Evolutionary conservation across 2,113 vertebrate genomes (phyloP).

Genomic region (Uria lomvia): DNA sequence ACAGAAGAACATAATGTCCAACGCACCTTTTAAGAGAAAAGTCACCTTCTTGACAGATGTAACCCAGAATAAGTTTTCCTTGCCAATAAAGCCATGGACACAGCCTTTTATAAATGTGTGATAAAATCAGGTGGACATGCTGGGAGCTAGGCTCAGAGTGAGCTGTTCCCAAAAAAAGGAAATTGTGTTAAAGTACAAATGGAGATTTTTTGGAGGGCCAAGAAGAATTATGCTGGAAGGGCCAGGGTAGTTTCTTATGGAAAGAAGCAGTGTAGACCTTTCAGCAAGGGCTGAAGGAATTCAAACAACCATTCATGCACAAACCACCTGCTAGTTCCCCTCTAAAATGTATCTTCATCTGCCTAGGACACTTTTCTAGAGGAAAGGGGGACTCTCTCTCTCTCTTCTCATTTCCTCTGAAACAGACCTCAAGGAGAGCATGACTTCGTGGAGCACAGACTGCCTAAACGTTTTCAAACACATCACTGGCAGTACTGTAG

Average conservation of each 20-base stretch:
- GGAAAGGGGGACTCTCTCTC: background rate
- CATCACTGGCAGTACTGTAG: background rate
- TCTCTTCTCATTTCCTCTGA: background rate
- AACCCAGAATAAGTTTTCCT: background rate
- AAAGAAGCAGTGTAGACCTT: background rate
- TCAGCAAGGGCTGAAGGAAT: background rate
- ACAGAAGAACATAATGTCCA: background rate
- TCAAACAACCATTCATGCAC: background rate
- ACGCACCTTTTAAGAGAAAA: background rate
- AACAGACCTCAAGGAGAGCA: background rate
- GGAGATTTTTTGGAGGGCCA: background rate
- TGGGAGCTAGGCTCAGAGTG: background rate
- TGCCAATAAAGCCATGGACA: background rate
- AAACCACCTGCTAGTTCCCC: background rate
- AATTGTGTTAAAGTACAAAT: background rate
- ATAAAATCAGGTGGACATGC: background rate
- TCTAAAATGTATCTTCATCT: background rate
- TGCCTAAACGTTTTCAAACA: background rate
- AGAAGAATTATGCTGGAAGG: background rate
- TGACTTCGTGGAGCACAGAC: background rate
- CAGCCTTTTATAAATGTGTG: background rate
- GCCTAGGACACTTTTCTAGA: background rate
- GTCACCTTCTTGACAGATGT: background rate
- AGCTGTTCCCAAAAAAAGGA: background rate
- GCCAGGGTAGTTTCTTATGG: background rate